Evolutionary conservation across 2,888 invertebrate species (phyloP).

Genomic region (Hirtodrosophila alboralis): DNA sequence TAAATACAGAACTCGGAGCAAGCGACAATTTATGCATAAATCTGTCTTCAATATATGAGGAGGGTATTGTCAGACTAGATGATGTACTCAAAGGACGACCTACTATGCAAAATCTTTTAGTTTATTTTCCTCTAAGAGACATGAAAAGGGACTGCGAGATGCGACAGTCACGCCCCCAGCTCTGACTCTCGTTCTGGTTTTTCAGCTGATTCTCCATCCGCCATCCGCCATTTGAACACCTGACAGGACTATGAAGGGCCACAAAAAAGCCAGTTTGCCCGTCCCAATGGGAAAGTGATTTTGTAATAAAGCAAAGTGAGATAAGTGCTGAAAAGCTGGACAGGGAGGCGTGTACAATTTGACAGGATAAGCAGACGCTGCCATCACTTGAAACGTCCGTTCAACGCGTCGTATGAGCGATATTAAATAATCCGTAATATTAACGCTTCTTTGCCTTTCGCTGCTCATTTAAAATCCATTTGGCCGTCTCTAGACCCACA

Average conservation of each 20-base stretch:
- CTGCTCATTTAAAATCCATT: slow-evolving; percentile 49
- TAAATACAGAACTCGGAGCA: slow-evolving; percentile 1
- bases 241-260: slow-evolving; percentile 28
- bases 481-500: slow-evolving; percentile 3
- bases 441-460: slow-evolving; percentile 26
- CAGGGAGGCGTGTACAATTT: slow-evolving; percentile 4
- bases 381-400: slow-evolving; percentile 9
- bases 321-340: slow-evolving; percentile 17
- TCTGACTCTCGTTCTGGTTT: slow-evolving; percentile 12
- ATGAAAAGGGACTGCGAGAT: slow-evolving; percentile 33
- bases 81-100: slow-evolving; percentile 2
- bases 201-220: slow-evolving; percentile 15
- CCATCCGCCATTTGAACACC: slow-evolving; percentile 31
- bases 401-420: slow-evolving; percentile 57
- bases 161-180: slow-evolving; percentile 18
- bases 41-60: slow-evolving; percentile 15
- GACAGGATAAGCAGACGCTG: slow-evolving; percentile 32
- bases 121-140: slow-evolving; percentile 4
- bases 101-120: slow-evolving; percentile 9
- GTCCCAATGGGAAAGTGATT: slow-evolving; percentile 43
- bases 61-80: background rate
- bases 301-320: slow-evolving; percentile 63
- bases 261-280: slow-evolving; percentile 16
- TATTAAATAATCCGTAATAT: slow-evolving; percentile 61
- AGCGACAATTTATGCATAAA: slow-evolving; percentile 23